A percentile compares a stretch with the other conserved stretches of the same genome.
These are phyloP conservation scores for Zygogramma bicolorata DNA, from an alignment of 2,888 invertebrate species.

Conservation along the genomic window DNA sequence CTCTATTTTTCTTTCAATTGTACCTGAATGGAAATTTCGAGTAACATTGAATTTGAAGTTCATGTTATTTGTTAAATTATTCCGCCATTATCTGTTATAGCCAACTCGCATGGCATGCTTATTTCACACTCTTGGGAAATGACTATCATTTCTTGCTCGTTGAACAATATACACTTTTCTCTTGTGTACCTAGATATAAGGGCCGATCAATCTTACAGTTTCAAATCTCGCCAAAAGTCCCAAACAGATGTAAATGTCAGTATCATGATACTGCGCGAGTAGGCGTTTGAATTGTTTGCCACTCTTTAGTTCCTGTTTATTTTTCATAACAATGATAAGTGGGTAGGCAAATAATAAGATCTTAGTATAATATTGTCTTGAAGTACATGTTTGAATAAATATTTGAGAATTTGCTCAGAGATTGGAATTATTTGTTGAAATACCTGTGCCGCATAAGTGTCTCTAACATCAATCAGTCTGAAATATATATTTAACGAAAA, in stretches of 20 bases:
- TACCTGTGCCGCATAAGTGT: neutral
- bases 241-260: neutral
- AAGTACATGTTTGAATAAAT: conserved; percentile 4
- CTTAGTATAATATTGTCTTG: neutral
- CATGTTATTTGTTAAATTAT: too few species aligned
- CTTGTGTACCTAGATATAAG: neutral
- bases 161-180: too few species aligned
- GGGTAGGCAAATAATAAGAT: neutral
- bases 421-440: neutral
- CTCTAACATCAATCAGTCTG: neutral
- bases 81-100: too few species aligned
- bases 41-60: too few species aligned
- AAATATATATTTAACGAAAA: too few species aligned
- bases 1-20: too few species aligned
- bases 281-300: neutral
- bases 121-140: too few species aligned
- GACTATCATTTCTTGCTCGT: too few species aligned
- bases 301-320: neutral
- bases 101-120: too few species aligned
- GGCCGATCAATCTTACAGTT: neutral
- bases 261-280: neutral
- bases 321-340: neutral
- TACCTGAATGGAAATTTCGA: too few species aligned
- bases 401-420: neutral
- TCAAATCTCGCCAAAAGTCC: neutral